Evolutionary conservation across 2,888 invertebrate species (phyloP), one percentile per base, ranked within the genome.

Genomic region (Tetramorium bicarinatum): DNA sequence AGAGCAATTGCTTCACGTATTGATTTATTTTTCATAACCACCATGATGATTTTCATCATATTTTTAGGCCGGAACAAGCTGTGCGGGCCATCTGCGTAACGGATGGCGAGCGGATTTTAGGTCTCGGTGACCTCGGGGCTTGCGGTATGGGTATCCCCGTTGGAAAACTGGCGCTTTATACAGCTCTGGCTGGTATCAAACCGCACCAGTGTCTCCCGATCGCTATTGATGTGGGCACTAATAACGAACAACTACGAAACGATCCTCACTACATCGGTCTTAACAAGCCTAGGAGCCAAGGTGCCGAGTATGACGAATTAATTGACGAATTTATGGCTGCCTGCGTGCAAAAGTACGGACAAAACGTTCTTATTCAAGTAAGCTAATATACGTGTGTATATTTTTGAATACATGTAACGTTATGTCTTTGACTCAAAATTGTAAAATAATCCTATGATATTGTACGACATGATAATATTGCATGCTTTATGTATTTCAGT

Each of bases 91-190:
- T 98, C 93, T 98, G 98, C 74, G 99, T 99, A 74, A 99, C 99
- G 0, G 99, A 99, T 93, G 99, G 99, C 49, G 99, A 99, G 94
- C 96, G 99, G 77, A 99, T 99, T 94, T 96, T 99, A 89, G 99
- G 99, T 89, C 96, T 99, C 59, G 99, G 99, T 7, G 99, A 99
- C 95, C 96, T 99, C 72, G 99, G 99, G 0, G 98, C 99, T 1
- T 98, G 98, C 93, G 99, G 99, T 38, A 99, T 99, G 99, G 99
- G 99, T 83, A 99, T 99, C 91, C 99, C 99, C 0, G 99, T 99
- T 13, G 99, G 99, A 34, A 99, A 99, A 95, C 96, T 99, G 87
- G 97, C 99, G 0, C 96, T 99, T 56, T 99, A 99, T 95, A 99
- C 99, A 0, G 99, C 99, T 0, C 95, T 99, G 88, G 99, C 99